These are phyloP conservation scores for Leptatherina wallacei DNA, from an alignment of 2,797 vertebrate genomes.

Conservation along the genomic window DNA sequence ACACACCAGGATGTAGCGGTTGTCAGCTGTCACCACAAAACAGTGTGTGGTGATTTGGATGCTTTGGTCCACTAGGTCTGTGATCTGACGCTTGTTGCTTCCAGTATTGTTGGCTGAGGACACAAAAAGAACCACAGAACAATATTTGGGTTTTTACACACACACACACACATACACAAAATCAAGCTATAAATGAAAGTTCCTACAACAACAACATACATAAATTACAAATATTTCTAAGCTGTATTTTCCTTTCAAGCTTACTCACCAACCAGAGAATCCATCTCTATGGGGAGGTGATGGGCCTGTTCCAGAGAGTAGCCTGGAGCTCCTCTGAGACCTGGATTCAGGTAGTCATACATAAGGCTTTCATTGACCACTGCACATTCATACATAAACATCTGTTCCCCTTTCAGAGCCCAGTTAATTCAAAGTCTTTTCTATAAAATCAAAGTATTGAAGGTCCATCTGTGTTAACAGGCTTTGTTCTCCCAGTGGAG, in stretches of 20 bases:
- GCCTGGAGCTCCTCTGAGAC: slow-evolving; percentile 94
- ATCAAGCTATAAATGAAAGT: slow-evolving; percentile 5
- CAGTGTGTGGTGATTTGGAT: slow-evolving; percentile 98
- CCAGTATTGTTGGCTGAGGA: slow-evolving; percentile 91
- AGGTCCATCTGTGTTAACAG: slow-evolving; percentile 52
- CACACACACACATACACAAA: neutral
- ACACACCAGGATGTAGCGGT: slow-evolving; percentile 98
- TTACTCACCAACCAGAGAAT: slow-evolving; percentile 92
- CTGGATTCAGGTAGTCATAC: slow-evolving; percentile 73
- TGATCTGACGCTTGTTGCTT: slow-evolving; percentile 97
- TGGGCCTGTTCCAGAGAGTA: slow-evolving; percentile 98
- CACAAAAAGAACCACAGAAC: slow-evolving; percentile 14
- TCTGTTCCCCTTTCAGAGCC: slow-evolving; percentile 49
- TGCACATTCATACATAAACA: slow-evolving; percentile 30
- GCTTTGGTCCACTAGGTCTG: slow-evolving; percentile 98
- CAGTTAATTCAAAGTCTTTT: slow-evolving; percentile 44
- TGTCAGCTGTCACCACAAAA: slow-evolving; percentile 99
- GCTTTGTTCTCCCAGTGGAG: slow-evolving; percentile 50
- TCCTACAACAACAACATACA: neutral
- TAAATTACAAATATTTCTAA: slow-evolving; percentile 6
- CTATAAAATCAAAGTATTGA: slow-evolving; percentile 37
- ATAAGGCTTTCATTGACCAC: slow-evolving; percentile 33
- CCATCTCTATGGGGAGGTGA: slow-evolving; percentile 99
- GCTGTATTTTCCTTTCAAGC: slow-evolving; percentile 6
- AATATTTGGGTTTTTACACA: neutral